phyloP scores from a whole-genome alignment of 2,888 invertebrate genomes.

The Dryocosmus kuriphilus region DNA sequence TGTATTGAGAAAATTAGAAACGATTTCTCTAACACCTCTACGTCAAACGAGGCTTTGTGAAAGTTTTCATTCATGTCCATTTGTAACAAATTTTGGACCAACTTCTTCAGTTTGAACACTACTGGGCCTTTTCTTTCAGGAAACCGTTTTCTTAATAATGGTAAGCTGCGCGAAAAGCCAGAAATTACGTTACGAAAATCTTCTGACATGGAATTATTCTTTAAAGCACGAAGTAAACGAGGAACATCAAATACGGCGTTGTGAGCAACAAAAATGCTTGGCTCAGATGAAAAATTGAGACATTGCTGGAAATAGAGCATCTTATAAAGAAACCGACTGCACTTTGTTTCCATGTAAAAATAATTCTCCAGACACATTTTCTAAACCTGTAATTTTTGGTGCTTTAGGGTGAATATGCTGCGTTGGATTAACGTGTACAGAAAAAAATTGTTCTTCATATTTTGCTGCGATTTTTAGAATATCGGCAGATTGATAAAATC shows the following conservation, averaged over 20 bases:
- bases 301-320: constrained; percentile 44
- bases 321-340: constrained; percentile 37
- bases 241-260: constrained; percentile 47
- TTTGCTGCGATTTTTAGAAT: neutral
- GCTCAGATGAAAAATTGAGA: no score
- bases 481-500: no score
- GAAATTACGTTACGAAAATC: constrained; percentile 37
- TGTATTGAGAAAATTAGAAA: no score
- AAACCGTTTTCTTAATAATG: constrained; percentile 41
- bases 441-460: neutral
- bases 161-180: constrained; percentile 47
- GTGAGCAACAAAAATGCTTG: constrained; percentile 48
- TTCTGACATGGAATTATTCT: constrained; percentile 32
- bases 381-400: constrained; percentile 19
- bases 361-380: neutral
- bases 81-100: constrained; percentile 45
- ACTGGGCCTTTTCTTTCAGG: constrained; percentile 42
- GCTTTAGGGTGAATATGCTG: constrained; percentile 33
- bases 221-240: constrained; percentile 44
- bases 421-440: constrained; percentile 40
- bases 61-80: constrained; percentile 9
- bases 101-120: constrained; percentile 39
- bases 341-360: constrained; percentile 41
- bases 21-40: constrained; percentile 31
- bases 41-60: constrained; percentile 46